Evolutionary conservation across 2,888 invertebrate genomes (phyloP), one percentile per base, ranked within the genome.

Genomic region (Iphiclides podalirius): DNA sequence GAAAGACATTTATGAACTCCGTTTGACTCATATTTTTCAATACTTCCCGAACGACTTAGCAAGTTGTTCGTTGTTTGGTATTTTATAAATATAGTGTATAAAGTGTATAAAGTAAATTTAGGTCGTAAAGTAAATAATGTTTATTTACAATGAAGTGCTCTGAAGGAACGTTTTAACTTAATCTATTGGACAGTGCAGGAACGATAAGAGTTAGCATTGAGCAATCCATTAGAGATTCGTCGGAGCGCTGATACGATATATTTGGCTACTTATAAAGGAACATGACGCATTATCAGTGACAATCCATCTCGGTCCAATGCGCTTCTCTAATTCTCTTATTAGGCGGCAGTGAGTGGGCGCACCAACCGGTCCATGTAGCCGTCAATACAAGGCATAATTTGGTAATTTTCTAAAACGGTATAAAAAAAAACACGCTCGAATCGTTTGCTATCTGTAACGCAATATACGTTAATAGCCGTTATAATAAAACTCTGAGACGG

Each of bases 361-460:
- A 74, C 60, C 71, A 64, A 59, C 59, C 66, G 66, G 63, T 60
- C 65, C 64, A 60, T 64, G 61, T 67, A 72, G 74, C 75, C 75
- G 70, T 79, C 78, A 77, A 80, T 72, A 76, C 31, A n/a, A 75
- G 70, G 75, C 78, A 82, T 84, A 83, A 83, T 82, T 83, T 82
- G 77, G 81, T 86, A 83, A 85, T 85, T 83, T 84, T 81, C 75
- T 81, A 79, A 84, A 84, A 79, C 83, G 82, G 78, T 82, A 81
- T 79, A 84, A 74, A 82, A 31, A 80, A 78, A 67, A 31, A 63
- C 69, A 69, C 72, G 70, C 71, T 74, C 66, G 75, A 82, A 81
- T 75, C 74, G 77, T 75, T 84, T 70, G 74, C 75, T 80, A 83
- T 83, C 72, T 80, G 78, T 81, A 84, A 81, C 79, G 79, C 76